Conservation (phyloP, 2,888 invertebrate genomes). For the Candidula unifasciata region DNA sequence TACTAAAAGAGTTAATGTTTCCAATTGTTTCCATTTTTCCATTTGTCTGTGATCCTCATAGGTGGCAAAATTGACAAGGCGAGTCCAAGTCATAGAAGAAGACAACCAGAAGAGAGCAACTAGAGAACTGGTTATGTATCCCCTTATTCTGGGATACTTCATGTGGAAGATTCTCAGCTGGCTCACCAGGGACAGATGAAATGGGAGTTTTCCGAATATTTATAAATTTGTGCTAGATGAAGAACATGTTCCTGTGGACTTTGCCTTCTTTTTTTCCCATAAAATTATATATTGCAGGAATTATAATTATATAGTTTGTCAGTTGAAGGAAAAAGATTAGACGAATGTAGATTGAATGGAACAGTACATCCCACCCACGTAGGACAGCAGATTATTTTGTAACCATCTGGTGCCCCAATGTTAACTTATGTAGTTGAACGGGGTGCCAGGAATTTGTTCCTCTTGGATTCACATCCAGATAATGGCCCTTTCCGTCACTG, state of each 20-base stretch:
- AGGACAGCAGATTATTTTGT: too few species aligned
- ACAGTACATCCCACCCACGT: too few species aligned
- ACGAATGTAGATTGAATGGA: too few species aligned
- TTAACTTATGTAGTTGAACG: too few species aligned
- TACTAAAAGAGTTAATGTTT: too few species aligned
- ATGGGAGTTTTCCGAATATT: not conserved
- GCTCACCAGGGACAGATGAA: slow-evolving; percentile 58
- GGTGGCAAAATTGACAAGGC: slow-evolving; percentile 90
- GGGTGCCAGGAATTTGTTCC: too few species aligned
- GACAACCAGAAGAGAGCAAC: slow-evolving; percentile 90
- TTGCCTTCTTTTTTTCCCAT: not conserved
- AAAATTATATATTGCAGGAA: too few species aligned
- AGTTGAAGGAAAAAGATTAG: not conserved
- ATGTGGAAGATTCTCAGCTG: slow-evolving; percentile 84
- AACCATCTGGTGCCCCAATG: too few species aligned
- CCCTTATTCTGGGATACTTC: slow-evolving; percentile 90
- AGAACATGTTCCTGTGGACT: not conserved
- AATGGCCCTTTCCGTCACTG: too few species aligned
- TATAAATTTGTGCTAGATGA: not conserved
- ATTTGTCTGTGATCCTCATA: slow-evolving; percentile 72
- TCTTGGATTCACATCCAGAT: too few species aligned
- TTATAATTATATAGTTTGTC: not conserved
- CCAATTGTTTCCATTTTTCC: too few species aligned
- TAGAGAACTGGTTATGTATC: slow-evolving; percentile 90
- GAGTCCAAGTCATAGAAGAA: slow-evolving; percentile 91